These are phyloP conservation scores for Liopterus haemorrhoidalis DNA, from an alignment of 2,888 invertebrate species.

Conservation along the genomic window DNA sequence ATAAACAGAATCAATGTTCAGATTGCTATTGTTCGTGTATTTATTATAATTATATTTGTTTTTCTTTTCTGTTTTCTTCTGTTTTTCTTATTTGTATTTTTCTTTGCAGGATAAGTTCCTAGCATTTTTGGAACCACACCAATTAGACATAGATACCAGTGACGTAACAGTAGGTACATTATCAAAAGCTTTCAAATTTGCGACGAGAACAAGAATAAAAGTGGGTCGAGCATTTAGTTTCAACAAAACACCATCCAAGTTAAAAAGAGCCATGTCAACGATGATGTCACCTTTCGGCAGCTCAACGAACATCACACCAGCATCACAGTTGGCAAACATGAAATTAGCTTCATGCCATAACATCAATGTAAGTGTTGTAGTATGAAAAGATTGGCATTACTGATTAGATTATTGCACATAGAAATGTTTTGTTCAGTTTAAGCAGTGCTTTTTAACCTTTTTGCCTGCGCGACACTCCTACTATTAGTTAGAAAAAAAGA, in stretches of 20 bases:
- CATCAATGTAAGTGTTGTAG: constrained; percentile 65
- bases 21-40: too few relatives aligned
- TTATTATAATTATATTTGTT: too few relatives aligned
- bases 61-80: constrained; percentile 25
- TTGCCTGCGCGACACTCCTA: too few relatives aligned
- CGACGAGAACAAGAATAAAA: constrained; percentile 75
- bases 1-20: too few relatives aligned
- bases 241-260: constrained; percentile 88
- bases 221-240: constrained; percentile 93
- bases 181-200: constrained; percentile 86
- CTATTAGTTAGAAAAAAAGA: too few relatives aligned
- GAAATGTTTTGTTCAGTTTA: too few relatives aligned
- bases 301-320: constrained; percentile 74
- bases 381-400: too few relatives aligned
- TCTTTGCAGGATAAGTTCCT: constrained; percentile 70
- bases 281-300: constrained; percentile 90
- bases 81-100: constrained; percentile 18
- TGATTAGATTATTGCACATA: too few relatives aligned
- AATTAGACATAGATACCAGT: constrained; percentile 81
- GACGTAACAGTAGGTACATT: constrained; percentile 81
- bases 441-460: too few relatives aligned
- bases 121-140: constrained; percentile 69
- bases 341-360: constrained; percentile 79
- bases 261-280: constrained; percentile 90
- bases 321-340: constrained; percentile 80